Evolutionary conservation across 2,888 invertebrate genomes (phyloP), one percentile per base, ranked within the genome.

Genomic region (Ectobius pallidus): DNA sequence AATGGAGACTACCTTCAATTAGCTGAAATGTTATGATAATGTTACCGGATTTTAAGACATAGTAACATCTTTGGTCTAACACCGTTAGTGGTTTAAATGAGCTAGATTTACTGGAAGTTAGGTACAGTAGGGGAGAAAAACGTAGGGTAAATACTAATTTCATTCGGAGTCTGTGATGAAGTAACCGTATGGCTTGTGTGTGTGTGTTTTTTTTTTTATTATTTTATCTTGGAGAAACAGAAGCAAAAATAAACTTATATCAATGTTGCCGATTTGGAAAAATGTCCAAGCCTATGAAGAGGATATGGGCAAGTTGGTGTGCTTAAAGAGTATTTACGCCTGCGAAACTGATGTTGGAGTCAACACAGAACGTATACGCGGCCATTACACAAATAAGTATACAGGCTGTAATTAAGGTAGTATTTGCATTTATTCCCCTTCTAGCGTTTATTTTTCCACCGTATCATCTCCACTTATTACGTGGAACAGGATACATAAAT

Each of bases 381-480:
- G 58, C 30, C 30, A 30, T 58, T 58, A 58, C 58, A 58, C 58
- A 58, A 58, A 58, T 58, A 58, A 58, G 58, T 58, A 58, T 30
- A 46, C 18, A n/a, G 7, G 9, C 3, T n/a, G 46, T 46, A 32
- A 58, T 58, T 58, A 58, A 9, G 32, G 30, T 32, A 30, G 27
- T 58, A 58, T 58, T 58, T 58, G 32, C 58, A 58, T 30, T 58
- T 58, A 32, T 58, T 58, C 32, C n/a, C 30, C 55, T n/a, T 27
- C 27, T 25, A n/a, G 58, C 58, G 58, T 58, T 58, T 30, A 30
- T 58, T 58, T 58, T 58, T 58, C 16, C n/a, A 32, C 58, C 58
- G 58, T 30, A 58, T 58, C 32, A 14, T 58, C 32, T 58, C 30
- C 27, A 58, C 58, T 58, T 58, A 58, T 58, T 58, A 58, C 14